phyloP scores from a whole-genome alignment of 2,113 vertebrate genomes.

The Notiomystis cincta region DNA sequence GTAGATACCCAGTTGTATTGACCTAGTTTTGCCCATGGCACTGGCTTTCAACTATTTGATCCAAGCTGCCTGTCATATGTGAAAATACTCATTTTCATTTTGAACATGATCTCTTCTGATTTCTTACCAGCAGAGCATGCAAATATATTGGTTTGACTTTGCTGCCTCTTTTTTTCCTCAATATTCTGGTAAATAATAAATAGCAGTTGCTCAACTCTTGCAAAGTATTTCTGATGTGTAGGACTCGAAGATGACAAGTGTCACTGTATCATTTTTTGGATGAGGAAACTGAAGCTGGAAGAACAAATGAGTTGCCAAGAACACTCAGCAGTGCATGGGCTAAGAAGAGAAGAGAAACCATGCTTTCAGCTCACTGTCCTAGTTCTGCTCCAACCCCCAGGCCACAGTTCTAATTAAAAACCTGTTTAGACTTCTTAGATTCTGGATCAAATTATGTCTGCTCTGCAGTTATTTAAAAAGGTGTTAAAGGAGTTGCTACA shows the following conservation, averaged over 20 bases:
- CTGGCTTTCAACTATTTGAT: neutral
- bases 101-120: neutral
- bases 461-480: neutral
- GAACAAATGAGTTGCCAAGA: neutral
- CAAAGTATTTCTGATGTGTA: neutral
- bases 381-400: neutral
- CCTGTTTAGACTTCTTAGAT: neutral
- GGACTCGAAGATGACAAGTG: neutral
- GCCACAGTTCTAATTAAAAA: constrained; percentile 15
- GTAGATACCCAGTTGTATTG: constrained; percentile 29
- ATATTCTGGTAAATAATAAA: neutral
- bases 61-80: neutral
- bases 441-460: neutral
- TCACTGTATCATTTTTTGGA: neutral
- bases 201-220: neutral
- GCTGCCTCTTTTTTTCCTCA: neutral
- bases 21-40: constrained; percentile 38
- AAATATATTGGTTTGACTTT: neutral
- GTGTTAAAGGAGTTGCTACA: neutral
- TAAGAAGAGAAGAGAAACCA: neutral
- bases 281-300: neutral
- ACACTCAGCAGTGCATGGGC: neutral
- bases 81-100: neutral
- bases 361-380: neutral
- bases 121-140: neutral